Base-by-base conservation (phyloP, 2,797 vertebrate genomes). In the Chaetodon trifasciatus region DNA sequence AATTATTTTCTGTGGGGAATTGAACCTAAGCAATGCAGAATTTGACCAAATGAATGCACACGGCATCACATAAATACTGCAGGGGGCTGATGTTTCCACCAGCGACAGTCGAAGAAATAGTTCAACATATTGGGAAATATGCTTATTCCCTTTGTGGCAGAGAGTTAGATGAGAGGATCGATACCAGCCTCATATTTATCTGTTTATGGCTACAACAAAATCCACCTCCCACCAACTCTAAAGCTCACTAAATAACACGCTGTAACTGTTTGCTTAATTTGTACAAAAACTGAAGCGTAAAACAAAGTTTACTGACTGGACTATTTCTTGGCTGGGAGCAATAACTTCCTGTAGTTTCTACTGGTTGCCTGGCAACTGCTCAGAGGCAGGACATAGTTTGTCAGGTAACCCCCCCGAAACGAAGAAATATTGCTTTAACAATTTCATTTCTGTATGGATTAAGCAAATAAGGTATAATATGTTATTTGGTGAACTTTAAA, bases 1-100 rank as follows among this genome's bases (percentile, higher is more conserved):
- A 84, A 79, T 82, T 75, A 52, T 67, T 77, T 76, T 82, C 77
- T 65, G 21, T 32, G 24, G 58, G 75, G 81, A 85, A 58, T 39
- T 62, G 67, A 73, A 55, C 49, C 70, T 69, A 61, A 74, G 72
- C 70, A 79, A 83, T 74, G 47, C 70, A 16, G 17, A 58, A 81
- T 75, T 74, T 74, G 47, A 70, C 70, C 69, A 75, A 81, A 83
- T 57, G 32, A 84, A 73, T 82, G 58, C 70, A 69, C 65, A 64
- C 4, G 3, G 60, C 44, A 23, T 66, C 71, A 60, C 58, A 65
- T 39, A 46, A 47, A 70, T 35, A 53, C 32, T n/a, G 23, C 1
- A 24, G 23, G 8, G 21, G 50, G 42, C 6, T 9, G 70, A 58
- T 65, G 23, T 79, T 76, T 53, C 52, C 47, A 32, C 28, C 44